Percentiles rank a stretch among this genome's conserved stretches.
Conservation (phyloP, 2,113 vertebrate species). For the Anarhynchus alexandrinus region DNA sequence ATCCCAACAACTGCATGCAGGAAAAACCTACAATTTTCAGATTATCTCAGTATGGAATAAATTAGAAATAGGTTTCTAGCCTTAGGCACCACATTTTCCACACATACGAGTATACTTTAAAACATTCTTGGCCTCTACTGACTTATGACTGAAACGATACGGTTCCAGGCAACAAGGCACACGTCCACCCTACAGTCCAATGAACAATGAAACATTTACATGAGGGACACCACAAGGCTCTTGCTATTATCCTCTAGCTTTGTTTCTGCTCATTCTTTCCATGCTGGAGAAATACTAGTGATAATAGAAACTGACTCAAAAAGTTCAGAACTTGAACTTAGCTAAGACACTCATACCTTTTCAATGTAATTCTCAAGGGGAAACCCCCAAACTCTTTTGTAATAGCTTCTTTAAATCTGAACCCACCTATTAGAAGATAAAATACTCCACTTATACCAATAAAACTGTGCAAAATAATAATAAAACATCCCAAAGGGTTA, state of each 20-base stretch:
- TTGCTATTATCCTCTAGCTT: background rate
- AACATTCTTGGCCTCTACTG: background rate
- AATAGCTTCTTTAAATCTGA: background rate
- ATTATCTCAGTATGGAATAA: background rate
- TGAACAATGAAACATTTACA: background rate
- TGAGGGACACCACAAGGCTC: background rate
- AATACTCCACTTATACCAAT: background rate
- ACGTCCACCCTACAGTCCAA: background rate
- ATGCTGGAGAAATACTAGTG: background rate
- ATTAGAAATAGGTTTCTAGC: background rate
- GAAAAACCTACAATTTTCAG: constrained; percentile 27
- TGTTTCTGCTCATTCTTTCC: background rate
- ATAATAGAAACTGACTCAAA: background rate
- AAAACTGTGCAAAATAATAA: background rate
- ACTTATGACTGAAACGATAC: background rate
- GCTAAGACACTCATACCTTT: background rate
- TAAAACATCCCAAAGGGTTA: background rate
- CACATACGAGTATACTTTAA: background rate
- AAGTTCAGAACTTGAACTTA: background rate
- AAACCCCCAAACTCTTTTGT: background rate
- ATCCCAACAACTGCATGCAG: background rate
- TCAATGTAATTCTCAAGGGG: background rate
- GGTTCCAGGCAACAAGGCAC: background rate
- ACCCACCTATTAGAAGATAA: background rate
- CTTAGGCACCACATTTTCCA: background rate